Conservation (phyloP, 2,113 vertebrate genomes). For the Melospiza melodia region DNA sequence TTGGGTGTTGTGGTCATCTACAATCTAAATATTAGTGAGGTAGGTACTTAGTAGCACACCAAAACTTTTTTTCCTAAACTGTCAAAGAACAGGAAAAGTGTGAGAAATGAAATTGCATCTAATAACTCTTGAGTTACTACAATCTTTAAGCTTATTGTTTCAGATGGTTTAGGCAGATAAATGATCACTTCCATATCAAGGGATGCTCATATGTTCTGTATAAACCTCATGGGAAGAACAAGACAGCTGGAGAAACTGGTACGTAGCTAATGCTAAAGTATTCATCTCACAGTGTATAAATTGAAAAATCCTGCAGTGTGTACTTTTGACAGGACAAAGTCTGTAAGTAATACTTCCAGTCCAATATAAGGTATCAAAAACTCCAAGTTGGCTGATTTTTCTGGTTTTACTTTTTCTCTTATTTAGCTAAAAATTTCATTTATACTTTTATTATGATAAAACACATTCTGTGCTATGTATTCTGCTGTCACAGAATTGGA, state of each 20-base stretch:
- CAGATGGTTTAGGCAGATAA: slow-evolving; percentile 99
- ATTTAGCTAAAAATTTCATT: not conserved
- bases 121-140: slow-evolving; percentile 14
- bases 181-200: slow-evolving; percentile 92
- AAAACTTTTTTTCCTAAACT: not conserved
- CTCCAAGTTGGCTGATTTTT: not conserved
- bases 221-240: slow-evolving; percentile 97
- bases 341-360: not conserved
- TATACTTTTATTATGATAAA: not conserved
- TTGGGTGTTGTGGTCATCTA: not conserved
- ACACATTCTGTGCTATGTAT: not conserved
- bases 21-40: not conserved
- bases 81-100: not conserved
- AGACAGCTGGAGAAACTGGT: slow-evolving; percentile 98
- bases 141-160: slow-evolving; percentile 58
- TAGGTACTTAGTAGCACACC: not conserved
- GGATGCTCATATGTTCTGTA: slow-evolving; percentile 96
- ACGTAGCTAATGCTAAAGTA: slow-evolving; percentile 47
- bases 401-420: not conserved
- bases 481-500: not conserved
- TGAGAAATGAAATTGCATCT: not conserved
- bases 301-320: not conserved
- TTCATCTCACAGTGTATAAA: not conserved
- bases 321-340: not conserved
- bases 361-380: not conserved